Conservation (phyloP, 2,113 vertebrate species). For the Calypte anna region DNA sequence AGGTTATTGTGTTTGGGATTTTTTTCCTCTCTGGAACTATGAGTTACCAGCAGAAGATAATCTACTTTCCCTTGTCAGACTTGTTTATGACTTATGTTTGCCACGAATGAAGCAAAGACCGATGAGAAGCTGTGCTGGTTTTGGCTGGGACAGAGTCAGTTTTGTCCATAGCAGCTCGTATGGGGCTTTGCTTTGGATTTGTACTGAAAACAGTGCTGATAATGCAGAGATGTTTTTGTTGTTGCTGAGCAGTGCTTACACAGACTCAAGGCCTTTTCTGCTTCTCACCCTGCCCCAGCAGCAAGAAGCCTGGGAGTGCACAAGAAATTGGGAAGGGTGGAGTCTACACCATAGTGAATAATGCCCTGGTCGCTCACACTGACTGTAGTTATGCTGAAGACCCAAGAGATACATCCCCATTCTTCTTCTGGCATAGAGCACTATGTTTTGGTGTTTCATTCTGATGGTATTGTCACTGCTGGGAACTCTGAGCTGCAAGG, state of each 20-base stretch:
- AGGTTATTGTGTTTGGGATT: background rate
- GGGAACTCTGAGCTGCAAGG: background rate
- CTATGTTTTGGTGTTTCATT: background rate
- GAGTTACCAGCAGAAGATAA: slow-evolving; percentile 41
- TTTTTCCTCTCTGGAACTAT: background rate
- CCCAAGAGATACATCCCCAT: background rate
- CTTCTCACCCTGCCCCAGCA: too few relatives aligned
- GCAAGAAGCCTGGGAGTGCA: too few relatives aligned
- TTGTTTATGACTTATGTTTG: slow-evolving; percentile 48
- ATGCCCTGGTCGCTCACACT: background rate
- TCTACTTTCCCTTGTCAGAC: slow-evolving; percentile 39
- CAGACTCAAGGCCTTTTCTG: too few relatives aligned
- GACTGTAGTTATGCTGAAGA: background rate
- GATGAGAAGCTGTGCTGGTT: background rate
- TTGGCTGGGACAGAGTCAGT: too few relatives aligned
- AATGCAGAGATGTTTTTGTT: too few relatives aligned
- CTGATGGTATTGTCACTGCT: background rate
- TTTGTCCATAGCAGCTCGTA: too few relatives aligned
- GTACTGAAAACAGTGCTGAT: too few relatives aligned
- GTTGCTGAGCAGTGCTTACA: too few relatives aligned
- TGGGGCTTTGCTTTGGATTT: too few relatives aligned
- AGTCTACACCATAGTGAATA: background rate
- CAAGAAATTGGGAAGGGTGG: background rate
- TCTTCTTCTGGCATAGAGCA: background rate
- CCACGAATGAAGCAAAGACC: slow-evolving; percentile 28